Conservation (phyloP, 2,888 invertebrate species). For the Drosophila phalerata region DNA sequence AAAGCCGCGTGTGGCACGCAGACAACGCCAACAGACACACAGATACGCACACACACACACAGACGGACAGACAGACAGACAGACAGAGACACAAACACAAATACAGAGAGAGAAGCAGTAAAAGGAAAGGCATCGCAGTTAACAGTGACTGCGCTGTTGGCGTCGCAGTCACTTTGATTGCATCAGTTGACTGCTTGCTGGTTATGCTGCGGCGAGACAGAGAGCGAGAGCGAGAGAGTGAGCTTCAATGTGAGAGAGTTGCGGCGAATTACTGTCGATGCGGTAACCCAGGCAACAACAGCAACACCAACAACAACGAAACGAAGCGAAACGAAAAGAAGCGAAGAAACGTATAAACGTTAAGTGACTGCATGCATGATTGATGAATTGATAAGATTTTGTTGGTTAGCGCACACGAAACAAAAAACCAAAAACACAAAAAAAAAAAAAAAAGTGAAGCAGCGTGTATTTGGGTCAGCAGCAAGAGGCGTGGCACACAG, state of each 20-base stretch:
- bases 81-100: conserved; percentile 3
- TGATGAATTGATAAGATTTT: conserved; percentile 75
- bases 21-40: conserved; percentile 19
- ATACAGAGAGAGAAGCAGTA: neutral
- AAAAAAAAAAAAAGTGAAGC: conserved; percentile 29
- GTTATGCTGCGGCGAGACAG: conserved; percentile 41
- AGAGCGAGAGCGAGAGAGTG: conserved; percentile 14
- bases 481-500: conserved; percentile 61
- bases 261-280: conserved; percentile 56
- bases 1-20: conserved; percentile 41
- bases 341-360: conserved; percentile 42
- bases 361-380: conserved; percentile 77
- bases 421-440: neutral
- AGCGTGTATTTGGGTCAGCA: conserved; percentile 61
- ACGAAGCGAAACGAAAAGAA: conserved; percentile 26
- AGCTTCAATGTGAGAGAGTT: conserved; percentile 23
- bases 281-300: conserved; percentile 57
- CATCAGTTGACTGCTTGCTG: conserved; percentile 39
- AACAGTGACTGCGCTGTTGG: conserved; percentile 20
- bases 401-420: conserved; percentile 22
- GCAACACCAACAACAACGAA: conserved; percentile 12
- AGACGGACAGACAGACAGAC: neutral
- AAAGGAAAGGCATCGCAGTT: conserved; percentile 25
- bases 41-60: neutral
- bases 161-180: conserved; percentile 48